Evolutionary conservation across 1,140 invertebrate genomes (phyloP), one percentile per base, ranked within the genome.

Genomic region (Psilanteris sp.): DNA sequence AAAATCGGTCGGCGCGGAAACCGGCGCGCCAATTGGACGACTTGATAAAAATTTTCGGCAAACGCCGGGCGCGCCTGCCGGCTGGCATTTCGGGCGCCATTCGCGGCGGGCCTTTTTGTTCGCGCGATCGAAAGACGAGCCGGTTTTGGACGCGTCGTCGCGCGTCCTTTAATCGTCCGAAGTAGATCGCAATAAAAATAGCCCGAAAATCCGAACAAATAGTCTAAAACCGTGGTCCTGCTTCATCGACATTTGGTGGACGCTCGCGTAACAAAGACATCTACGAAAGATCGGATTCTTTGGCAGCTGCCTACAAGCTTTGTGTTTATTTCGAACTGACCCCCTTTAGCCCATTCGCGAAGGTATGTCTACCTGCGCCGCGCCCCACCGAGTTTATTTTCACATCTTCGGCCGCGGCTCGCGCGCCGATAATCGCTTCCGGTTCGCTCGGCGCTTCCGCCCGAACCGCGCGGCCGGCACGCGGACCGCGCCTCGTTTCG

Each of bases 261-360:
- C 36, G 74, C 24, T 77, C 59, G 48, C 26, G 50, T 39, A 74
- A 81, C 80, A 82, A 82, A 80, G 75, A 73, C 67, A 77, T 66
- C 39, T 46, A 61, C 39, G 54, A 57, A 67, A 80, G 79, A 83
- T 82, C 76, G 74, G 74, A 80, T 75, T 79, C 80, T 80, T 85
- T 83, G 78, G 75, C 82, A 83, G 76, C 73, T 77, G 75, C 44
- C 54, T 36, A 44, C 54, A 16, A 70, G 67, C 79, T 83, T 81
- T 79, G 73, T 72, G 74, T 79, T 81, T 85, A 84, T 83, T 85
- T 85, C 80, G 44, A 75, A 81, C 77, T 81, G 81, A 85, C 82
- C 83, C 77, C 78, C 71, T 83, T 74, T 82, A 79, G 76, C 46
- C 61, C 68, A 48, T 75, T 41, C 37, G 61, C 59, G 75, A 64